Evolutionary conservation across 2,888 invertebrate species (phyloP).

Genomic region (Lepidocyrtinus sp.): DNA sequence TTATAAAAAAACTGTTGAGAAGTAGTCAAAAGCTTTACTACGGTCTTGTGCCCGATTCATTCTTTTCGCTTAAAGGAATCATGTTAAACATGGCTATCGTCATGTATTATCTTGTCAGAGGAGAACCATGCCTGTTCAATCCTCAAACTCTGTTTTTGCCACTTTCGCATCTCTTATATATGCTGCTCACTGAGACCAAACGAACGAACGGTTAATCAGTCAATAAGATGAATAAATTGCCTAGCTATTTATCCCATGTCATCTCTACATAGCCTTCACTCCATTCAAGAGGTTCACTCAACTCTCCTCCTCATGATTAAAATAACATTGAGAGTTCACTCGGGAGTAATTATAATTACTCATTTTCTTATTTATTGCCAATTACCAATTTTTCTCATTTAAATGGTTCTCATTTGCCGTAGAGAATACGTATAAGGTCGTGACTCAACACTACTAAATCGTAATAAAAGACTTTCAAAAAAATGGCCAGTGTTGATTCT

Average conservation of each 20-base stretch:
- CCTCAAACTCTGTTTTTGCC: no score
- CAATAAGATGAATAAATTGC: not conserved
- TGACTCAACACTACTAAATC: no score
- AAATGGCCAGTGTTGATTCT: no score
- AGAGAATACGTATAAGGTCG: no score
- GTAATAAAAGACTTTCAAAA: no score
- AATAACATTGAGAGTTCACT: not conserved
- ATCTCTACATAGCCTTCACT: not conserved
- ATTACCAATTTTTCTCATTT: not conserved
- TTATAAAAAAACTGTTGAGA: not conserved
- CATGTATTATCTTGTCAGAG: not conserved
- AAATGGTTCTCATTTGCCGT: no score
- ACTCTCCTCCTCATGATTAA: not conserved
- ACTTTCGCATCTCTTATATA: no score
- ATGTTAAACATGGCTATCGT: not conserved
- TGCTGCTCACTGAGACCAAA: no score
- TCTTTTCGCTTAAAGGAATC: not conserved
- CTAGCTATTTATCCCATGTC: not conserved
- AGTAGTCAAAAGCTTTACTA: no score
- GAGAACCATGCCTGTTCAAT: not conserved
- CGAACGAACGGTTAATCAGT: not conserved
- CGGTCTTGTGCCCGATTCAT: slow-evolving; percentile 6
- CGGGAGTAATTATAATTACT: not conserved
- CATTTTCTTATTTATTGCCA: slow-evolving; percentile 15
- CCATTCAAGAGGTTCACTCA: slow-evolving; percentile 15